These are phyloP conservation scores for Amphimallon solstitiale DNA, from an alignment of 2,888 invertebrate genomes.

Conservation along the genomic window DNA sequence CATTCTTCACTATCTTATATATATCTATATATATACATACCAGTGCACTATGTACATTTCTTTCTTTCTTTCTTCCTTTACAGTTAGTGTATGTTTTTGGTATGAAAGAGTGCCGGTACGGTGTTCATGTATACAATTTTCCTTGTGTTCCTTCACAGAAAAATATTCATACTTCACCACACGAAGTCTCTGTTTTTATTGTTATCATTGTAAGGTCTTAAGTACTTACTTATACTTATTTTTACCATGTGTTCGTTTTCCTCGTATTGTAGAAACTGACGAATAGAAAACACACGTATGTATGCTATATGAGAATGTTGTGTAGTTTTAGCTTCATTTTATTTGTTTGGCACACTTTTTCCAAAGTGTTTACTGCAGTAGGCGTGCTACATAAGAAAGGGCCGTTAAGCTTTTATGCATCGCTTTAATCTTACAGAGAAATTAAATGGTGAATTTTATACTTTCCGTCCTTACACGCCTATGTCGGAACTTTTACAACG, in stretches of 20 bases:
- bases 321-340: background rate
- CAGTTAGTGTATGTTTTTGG: background rate
- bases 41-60: slow-evolving; percentile 1
- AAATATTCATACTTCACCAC: slow-evolving; percentile 1
- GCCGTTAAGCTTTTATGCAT: background rate
- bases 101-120: slow-evolving; percentile 5
- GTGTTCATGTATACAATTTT: slow-evolving; percentile 6
- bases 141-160: background rate
- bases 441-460: too few species aligned
- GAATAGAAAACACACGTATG: background rate
- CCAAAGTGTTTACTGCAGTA: background rate
- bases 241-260: slow-evolving; percentile 11
- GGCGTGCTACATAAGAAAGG: background rate
- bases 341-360: background rate
- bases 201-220: slow-evolving; percentile 14
- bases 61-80: slow-evolving; percentile 1
- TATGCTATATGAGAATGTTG: background rate
- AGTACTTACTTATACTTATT: slow-evolving; percentile 16
- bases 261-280: background rate
- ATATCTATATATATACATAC: slow-evolving; percentile 9
- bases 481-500: too few species aligned
- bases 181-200: slow-evolving; percentile 15
- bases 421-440: slow-evolving; percentile 6
- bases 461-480: too few species aligned
- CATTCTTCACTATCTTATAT: slow-evolving; percentile 8